These are phyloP conservation scores for Troides helena DNA, from an alignment of 2,888 invertebrate genomes.

Conservation along the genomic window DNA sequence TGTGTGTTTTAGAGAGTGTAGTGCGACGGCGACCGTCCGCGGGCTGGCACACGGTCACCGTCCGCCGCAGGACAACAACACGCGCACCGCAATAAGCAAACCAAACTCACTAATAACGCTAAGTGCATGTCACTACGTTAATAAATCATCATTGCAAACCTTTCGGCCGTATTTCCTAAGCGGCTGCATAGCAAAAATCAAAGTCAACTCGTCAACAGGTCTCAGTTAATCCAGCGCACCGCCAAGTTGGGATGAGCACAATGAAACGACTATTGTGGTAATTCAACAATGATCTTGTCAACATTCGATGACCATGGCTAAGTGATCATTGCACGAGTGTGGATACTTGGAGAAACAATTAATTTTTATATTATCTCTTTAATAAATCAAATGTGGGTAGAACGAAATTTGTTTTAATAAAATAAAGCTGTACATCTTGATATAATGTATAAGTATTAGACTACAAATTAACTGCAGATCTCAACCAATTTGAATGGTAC, in stretches of 20 bases:
- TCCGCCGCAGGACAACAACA: slow-evolving; percentile 17
- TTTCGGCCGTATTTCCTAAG: slow-evolving; percentile 76
- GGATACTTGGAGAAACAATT: too few species aligned
- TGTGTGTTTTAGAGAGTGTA: background rate
- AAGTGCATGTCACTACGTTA: slow-evolving; percentile 43
- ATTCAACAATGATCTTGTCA: too few species aligned
- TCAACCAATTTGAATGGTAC: too few species aligned
- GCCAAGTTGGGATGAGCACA: background rate
- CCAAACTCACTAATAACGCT: slow-evolving; percentile 38
- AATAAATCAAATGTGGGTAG: too few species aligned
- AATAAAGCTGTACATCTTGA: too few species aligned
- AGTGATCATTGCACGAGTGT: too few species aligned
- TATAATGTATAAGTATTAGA: too few species aligned
- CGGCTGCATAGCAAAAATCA: slow-evolving; percentile 74
- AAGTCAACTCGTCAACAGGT: slow-evolving; percentile 44
- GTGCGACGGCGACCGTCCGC: background rate
- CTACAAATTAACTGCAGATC: too few species aligned
- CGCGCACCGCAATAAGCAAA: slow-evolving; percentile 34
- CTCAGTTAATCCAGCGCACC: slow-evolving; percentile 6
- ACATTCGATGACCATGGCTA: too few species aligned
- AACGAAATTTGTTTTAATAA: too few species aligned
- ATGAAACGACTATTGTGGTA: too few species aligned
- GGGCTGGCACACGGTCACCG: slow-evolving; percentile 7
- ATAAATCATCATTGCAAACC: slow-evolving; percentile 50
- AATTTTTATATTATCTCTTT: too few species aligned